Evolutionary conservation across 2,113 vertebrate species (phyloP).

Genomic region (Nyctereutes procyonoides): DNA sequence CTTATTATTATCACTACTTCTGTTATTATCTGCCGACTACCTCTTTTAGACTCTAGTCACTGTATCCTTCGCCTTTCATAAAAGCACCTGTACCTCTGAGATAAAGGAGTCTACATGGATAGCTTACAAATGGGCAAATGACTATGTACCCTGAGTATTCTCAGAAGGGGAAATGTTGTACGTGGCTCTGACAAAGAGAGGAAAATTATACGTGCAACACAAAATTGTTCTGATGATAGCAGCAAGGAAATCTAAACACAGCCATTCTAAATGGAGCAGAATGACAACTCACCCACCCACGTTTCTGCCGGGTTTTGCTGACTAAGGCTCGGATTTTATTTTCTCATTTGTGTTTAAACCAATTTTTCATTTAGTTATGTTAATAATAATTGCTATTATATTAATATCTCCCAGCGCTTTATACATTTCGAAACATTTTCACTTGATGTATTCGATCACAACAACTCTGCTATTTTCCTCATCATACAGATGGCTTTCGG

Average conservation of each 20-base stretch:
- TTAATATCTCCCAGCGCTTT: neutral
- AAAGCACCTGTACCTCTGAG: neutral
- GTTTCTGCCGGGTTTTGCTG: neutral
- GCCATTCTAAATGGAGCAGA: neutral
- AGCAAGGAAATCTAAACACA: neutral
- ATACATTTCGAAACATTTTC: neutral
- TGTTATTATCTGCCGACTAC: neutral
- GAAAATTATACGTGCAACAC: neutral
- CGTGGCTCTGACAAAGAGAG: neutral
- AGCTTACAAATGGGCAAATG: constrained; percentile 32
- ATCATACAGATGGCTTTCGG: neutral
- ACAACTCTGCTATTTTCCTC: neutral
- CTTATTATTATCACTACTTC: neutral
- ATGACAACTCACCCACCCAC: neutral
- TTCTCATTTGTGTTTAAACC: neutral
- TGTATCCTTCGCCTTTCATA: neutral
- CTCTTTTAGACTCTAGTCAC: neutral
- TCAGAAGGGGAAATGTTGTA: neutral
- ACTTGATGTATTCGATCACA: neutral
- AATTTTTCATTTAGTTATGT: constrained; percentile 11
- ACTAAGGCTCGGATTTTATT: constrained; percentile 7
- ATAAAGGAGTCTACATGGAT: neutral
- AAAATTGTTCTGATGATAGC: neutral
- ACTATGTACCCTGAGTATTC: neutral
- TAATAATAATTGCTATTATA: neutral